Conservation (phyloP, 2,797 vertebrate species). For the Oreochromis grahami region DNA sequence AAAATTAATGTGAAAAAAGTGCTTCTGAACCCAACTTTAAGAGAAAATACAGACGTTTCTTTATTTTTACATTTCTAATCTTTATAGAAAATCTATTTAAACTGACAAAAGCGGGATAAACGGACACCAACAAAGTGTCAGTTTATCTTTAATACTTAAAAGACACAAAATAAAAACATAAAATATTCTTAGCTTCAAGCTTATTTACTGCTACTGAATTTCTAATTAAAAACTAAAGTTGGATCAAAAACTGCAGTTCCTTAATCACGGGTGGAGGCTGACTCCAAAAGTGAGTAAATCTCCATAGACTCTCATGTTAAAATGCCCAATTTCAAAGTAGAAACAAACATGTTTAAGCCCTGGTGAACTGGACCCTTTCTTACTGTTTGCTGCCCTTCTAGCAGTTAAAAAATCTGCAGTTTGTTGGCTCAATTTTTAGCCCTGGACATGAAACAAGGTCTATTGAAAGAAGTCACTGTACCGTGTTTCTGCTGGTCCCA, state of each 20-base stretch:
- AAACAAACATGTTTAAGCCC: not conserved
- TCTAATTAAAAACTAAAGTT: not conserved
- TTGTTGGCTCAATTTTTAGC: not conserved
- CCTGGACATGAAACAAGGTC: not conserved
- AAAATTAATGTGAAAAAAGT: not conserved
- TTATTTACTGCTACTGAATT: not conserved
- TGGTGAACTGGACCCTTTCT: not conserved
- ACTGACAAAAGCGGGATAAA: not conserved
- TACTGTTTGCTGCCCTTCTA: not conserved
- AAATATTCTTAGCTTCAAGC: not conserved
- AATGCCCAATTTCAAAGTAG: not conserved
- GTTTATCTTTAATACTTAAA: not conserved
- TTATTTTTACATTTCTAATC: not conserved
- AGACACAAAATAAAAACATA: too few relatives aligned
- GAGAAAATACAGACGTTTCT: rapidly evolving
- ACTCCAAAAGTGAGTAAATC: not conserved
- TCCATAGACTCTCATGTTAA: not conserved
- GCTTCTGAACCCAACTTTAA: not conserved
- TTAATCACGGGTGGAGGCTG: rapidly evolving
- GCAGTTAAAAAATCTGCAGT: not conserved
- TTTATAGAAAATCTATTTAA: not conserved
- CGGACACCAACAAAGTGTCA: not conserved
- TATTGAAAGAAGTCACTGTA: not conserved
- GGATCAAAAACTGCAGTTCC: not conserved
- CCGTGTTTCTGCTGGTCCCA: constrained; percentile 68